Percentiles rank a stretch among this genome's conserved stretches.
These are phyloP conservation scores for Synanceia verrucosa DNA, from an alignment of 2,797 vertebrate genomes.

Conservation along the genomic window DNA sequence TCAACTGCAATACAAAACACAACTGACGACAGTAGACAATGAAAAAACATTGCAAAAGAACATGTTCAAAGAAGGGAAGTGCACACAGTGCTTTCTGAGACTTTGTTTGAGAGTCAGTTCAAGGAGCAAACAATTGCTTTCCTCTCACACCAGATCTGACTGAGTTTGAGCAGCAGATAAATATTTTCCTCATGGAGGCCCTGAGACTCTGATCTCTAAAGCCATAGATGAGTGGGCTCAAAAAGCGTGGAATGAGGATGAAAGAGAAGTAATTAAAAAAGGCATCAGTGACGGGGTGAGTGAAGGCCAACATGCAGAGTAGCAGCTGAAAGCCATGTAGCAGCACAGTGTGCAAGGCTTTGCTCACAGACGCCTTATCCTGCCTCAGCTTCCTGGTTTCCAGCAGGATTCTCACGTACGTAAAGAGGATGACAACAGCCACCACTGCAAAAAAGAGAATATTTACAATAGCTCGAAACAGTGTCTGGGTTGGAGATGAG, in stretches of 20 bases:
- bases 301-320: too few species aligned
- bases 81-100: neutral
- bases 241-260: conserved; percentile 76
- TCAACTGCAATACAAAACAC: neutral
- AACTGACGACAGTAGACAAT: neutral
- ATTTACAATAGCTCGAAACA: too few species aligned
- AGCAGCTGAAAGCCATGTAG: too few species aligned
- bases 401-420: too few species aligned
- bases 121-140: neutral
- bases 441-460: too few species aligned
- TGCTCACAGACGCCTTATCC: too few species aligned
- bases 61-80: neutral
- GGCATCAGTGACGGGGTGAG: too few species aligned
- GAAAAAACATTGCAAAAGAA: neutral
- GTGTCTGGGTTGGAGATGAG: too few species aligned
- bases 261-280: conserved; percentile 78
- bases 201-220: conserved; percentile 77
- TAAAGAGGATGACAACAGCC: too few species aligned
- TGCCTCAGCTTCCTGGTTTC: too few species aligned
- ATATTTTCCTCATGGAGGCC: conserved; percentile 46
- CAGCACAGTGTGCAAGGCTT: too few species aligned
- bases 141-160: neutral
- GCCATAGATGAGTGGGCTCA: conserved; percentile 82
- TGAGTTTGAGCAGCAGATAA: conserved; percentile 50
- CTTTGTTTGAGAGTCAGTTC: neutral